These are phyloP conservation scores for Pyrgilauda ruficollis DNA, from an alignment of 2,113 vertebrate genomes.

Conservation along the genomic window DNA sequence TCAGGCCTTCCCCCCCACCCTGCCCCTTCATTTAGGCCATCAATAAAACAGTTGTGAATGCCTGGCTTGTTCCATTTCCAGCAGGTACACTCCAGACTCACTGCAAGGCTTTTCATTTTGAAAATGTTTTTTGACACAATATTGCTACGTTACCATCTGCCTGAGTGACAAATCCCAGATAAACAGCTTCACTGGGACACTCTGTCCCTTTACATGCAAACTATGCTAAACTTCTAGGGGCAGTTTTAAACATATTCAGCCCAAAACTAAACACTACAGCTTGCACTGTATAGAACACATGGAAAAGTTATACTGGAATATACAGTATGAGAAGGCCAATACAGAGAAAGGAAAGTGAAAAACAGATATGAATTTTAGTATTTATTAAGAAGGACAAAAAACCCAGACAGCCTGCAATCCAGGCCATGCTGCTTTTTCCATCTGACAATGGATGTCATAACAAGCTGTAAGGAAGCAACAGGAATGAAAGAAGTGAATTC, in stretches of 20 bases:
- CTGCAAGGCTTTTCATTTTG: constrained; percentile 47
- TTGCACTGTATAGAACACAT: not conserved
- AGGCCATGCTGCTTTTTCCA: not conserved
- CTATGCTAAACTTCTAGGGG: not conserved
- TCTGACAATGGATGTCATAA: not conserved
- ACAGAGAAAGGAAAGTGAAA: not conserved
- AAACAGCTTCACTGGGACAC: constrained; percentile 21
- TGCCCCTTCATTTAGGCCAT: not conserved
- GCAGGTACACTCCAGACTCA: constrained; percentile 29
- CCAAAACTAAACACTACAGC: not conserved
- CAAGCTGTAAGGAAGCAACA: not conserved
- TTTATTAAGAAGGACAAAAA: not conserved
- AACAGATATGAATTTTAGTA: not conserved
- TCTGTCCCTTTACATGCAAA: not conserved
- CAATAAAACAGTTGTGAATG: constrained; percentile 12
- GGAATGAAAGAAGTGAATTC: not conserved
- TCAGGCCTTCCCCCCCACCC: not conserved
- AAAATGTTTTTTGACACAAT: constrained; percentile 35
- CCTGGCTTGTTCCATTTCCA: constrained; percentile 13
- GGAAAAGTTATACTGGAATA: not conserved
- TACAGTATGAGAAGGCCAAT: not conserved
- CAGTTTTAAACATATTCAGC: not conserved
- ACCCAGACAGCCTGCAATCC: not conserved
- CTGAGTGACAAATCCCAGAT: constrained; percentile 36
- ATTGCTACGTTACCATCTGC: constrained; percentile 12